Evolutionary conservation across 2,797 vertebrate species (phyloP), one percentile per base, ranked within the genome.

Genomic region (Eidolon dupreanum): DNA sequence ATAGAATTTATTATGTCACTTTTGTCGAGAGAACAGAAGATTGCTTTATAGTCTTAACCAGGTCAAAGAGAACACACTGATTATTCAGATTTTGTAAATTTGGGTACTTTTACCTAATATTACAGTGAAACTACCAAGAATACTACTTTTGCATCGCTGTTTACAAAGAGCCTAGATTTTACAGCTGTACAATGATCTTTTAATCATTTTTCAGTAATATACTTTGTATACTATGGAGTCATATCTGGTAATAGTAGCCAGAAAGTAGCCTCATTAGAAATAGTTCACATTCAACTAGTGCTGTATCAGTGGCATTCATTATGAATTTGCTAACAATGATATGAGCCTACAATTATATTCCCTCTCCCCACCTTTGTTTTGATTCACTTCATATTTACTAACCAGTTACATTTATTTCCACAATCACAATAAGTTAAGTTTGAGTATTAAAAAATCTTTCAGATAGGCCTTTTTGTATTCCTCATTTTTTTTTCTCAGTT

Each of bases 1-100:
- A 46, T 41, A 95, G 36, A 92, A 57, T 90, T 92, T 41, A 46
- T 94, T 83, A 61, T 83, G 26, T 95, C 41, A 92, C 22, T 70
- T 22, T 81, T 91, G 15, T 65, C 73, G 87, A 83, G 81, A 90
- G 17, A 81, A n/a, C 20, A 83, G 70, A 83, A 38, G 17, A 66
- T 95, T 96, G 73, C 65, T 90, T 93, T 96, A 11, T 94, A 87
- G 68, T 77, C 63, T 94, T 78, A 81, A 3, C 41, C 22, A 28
- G 49, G 12, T 79, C 53, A 88, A 71, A 73, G 55, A 65, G 33
- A 77, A 1, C 41, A 33, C n/a, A 8, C 12, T 49, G 17, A 55
- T 91, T 26, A 59, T 79, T 86, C 83, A 49, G 55, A 55, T 78
- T 93, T 96, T 92, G 31, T 88, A 55, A 81, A 55, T 61, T 38